These are phyloP conservation scores for Pelochelys cantorii DNA, from an alignment of 2,797 vertebrate species.

Conservation along the genomic window DNA sequence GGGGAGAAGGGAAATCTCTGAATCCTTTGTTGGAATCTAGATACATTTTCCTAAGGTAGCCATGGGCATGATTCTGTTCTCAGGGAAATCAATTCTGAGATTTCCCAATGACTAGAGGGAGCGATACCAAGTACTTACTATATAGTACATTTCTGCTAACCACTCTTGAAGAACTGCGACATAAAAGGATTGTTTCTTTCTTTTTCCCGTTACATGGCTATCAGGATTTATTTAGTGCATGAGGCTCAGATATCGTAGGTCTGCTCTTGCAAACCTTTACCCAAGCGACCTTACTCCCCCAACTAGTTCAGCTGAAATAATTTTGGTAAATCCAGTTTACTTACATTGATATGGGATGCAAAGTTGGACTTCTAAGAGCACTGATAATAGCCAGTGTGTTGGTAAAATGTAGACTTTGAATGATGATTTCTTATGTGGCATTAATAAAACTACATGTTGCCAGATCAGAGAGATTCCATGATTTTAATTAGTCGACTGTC, in stretches of 20 bases:
- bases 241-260: not conserved
- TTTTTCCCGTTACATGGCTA: constrained; percentile 4
- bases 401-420: not conserved
- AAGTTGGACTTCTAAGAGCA: not conserved
- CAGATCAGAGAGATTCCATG: no score
- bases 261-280: not conserved
- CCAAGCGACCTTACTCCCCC: not conserved
- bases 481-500: no score
- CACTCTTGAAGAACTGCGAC: constrained; percentile 27
- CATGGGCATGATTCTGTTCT: not conserved
- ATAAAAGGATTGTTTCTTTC: constrained; percentile 18
- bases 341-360: not conserved
- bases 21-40: constrained; percentile 35
- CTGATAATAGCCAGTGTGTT: not conserved
- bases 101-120: no score
- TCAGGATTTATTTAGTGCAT: constrained; percentile 15
- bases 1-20: not conserved
- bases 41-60: not conserved
- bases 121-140: not conserved
- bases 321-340: not conserved
- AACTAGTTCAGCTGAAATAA: constrained; percentile 12
- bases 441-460: not conserved
- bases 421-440: not conserved
- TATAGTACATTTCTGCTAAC: constrained; percentile 9
- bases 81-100: not conserved